These are phyloP conservation scores for Crepidodera aurea DNA, from an alignment of 2,888 invertebrate genomes.

Conservation along the genomic window DNA sequence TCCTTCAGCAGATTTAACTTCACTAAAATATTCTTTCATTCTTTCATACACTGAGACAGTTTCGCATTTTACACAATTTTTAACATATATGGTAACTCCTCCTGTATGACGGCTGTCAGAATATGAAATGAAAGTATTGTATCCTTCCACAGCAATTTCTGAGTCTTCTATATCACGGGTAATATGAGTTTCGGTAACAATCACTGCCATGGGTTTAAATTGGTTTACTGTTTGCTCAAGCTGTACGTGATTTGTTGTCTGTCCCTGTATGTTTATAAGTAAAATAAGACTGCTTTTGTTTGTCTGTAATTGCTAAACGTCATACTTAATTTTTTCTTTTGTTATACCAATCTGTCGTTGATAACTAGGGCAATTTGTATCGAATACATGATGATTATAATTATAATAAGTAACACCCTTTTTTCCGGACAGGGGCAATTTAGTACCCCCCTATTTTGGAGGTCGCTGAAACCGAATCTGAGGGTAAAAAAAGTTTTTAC, in stretches of 20 bases:
- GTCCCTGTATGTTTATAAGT: slow-evolving; percentile 1
- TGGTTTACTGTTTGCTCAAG: not conserved
- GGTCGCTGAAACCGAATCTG: too few species aligned
- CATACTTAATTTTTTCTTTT: not conserved
- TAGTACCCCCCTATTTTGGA: too few species aligned
- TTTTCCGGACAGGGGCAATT: too few species aligned
- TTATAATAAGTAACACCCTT: too few species aligned
- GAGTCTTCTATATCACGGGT: not conserved
- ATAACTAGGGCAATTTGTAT: too few species aligned
- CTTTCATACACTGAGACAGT: not conserved
- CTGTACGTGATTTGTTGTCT: slow-evolving; percentile 1
- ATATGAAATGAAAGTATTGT: not conserved
- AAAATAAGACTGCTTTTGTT: slow-evolving; percentile 1
- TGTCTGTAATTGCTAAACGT: not conserved
- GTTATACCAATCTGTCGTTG: not conserved
- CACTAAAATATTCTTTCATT: not conserved
- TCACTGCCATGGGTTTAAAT: too few species aligned
- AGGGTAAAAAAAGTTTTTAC: too few species aligned
- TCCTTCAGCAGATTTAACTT: not conserved
- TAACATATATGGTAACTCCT: not conserved
- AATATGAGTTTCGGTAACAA: slow-evolving; percentile 3
- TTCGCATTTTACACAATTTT: slow-evolving; percentile 1
- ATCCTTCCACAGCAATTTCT: slow-evolving; percentile 1
- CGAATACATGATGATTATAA: too few species aligned
- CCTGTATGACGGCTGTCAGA: not conserved